Percentiles rank a stretch among this genome's conserved stretches.
phyloP scores from a whole-genome alignment of 2,797 vertebrate genomes.

The Myotis vivesi region DNA sequence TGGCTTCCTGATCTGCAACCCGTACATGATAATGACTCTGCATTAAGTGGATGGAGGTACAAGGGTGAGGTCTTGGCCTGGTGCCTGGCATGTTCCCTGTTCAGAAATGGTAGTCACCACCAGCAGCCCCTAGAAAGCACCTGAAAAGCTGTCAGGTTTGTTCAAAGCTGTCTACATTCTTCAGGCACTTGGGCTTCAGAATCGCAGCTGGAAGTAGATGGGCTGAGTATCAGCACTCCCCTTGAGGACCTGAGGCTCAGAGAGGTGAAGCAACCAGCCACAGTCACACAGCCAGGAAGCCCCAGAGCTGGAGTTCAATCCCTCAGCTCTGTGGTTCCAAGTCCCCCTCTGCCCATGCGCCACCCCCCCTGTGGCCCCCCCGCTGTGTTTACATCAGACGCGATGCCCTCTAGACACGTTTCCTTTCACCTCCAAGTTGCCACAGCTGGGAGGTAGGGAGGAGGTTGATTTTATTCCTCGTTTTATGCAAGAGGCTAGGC shows the following conservation, averaged over 20 bases:
- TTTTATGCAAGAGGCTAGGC: neutral
- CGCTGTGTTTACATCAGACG: neutral
- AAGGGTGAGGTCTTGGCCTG: fast-evolving
- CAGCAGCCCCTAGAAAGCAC: neutral
- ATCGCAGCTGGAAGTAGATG: too few species aligned
- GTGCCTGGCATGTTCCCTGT: neutral
- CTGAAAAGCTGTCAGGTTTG: neutral
- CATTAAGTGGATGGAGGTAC: fast-evolving
- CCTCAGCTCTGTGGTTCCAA: neutral
- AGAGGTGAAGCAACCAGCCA: neutral
- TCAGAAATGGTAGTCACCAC: fast-evolving
- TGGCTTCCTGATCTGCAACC: neutral
- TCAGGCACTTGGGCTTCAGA: neutral
- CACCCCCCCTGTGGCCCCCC: too few species aligned
- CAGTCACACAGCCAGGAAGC: neutral
- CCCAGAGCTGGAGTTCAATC: neutral
- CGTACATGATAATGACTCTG: too few species aligned
- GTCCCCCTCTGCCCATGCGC: neutral
- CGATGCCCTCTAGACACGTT: neutral
- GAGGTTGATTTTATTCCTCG: neutral
- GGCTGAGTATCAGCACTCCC: fast-evolving
- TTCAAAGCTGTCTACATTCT: neutral
- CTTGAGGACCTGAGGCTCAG: neutral
- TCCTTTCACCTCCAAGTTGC: neutral
- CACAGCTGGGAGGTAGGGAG: neutral